Percentiles rank a stretch among this genome's conserved stretches.
These are phyloP conservation scores for Zaprionus camerounensis DNA, from an alignment of 1,140 invertebrate species.

Conservation along the genomic window DNA sequence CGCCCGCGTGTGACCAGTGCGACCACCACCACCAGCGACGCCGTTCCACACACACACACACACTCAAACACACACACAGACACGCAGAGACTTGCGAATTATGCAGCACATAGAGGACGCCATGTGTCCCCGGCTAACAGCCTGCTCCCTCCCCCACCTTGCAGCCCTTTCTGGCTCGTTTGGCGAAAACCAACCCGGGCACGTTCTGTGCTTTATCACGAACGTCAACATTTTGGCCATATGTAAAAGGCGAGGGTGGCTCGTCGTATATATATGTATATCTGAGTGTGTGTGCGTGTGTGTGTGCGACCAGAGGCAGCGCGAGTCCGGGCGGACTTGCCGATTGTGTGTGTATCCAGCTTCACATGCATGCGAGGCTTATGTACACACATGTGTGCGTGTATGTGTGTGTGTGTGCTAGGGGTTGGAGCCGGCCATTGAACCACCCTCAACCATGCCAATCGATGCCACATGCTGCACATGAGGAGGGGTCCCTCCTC, in stretches of 20 bases:
- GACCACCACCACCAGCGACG: slow-evolving; percentile 43
- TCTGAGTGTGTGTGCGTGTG: slow-evolving; percentile 8
- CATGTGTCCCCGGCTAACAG: slow-evolving; percentile 37
- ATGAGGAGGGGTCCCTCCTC: no score
- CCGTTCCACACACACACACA: slow-evolving; percentile 5
- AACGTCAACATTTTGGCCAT: slow-evolving; percentile 67
- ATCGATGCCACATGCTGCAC: slow-evolving; percentile 15
- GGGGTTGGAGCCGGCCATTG: slow-evolving; percentile 38
- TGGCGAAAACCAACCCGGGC: slow-evolving; percentile 53
- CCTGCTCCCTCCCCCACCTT: background rate
- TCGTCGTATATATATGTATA: slow-evolving; percentile 21
- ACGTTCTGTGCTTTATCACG: slow-evolving; percentile 49
- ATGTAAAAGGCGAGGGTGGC: slow-evolving; percentile 76
- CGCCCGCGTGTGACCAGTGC: slow-evolving; percentile 61
- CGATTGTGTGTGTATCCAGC: slow-evolving; percentile 20
- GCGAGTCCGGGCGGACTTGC: slow-evolving; percentile 18
- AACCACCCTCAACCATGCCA: slow-evolving; percentile 24
- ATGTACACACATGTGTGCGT: slow-evolving; percentile 19
- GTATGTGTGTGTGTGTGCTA: background rate
- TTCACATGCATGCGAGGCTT: slow-evolving; percentile 10
- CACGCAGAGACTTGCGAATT: slow-evolving; percentile 51
- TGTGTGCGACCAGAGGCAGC: slow-evolving; percentile 10
- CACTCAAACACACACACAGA: slow-evolving; percentile 16
- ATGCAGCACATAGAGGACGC: slow-evolving; percentile 42
- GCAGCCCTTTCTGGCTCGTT: slow-evolving; percentile 26